A percentile compares a stretch with the other conserved stretches of the same genome.
Evolutionary conservation across 2,888 invertebrate species (phyloP).

Genomic region (Rhopalosiphum nymphaeae): DNA sequence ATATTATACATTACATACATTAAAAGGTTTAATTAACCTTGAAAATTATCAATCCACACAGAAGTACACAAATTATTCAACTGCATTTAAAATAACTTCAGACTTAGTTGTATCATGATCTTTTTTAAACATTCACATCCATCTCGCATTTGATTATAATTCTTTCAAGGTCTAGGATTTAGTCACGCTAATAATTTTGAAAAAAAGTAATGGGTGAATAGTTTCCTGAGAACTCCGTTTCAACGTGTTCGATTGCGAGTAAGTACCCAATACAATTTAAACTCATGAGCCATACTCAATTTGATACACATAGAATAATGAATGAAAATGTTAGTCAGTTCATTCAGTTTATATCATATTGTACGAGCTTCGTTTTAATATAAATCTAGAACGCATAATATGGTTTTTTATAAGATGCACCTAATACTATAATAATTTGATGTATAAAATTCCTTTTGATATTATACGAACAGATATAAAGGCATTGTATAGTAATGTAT

Average conservation of each 20-base stretch:
- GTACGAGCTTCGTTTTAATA: neutral
- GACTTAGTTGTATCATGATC: constrained; percentile 28
- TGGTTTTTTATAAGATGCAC: neutral
- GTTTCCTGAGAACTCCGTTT: constrained; percentile 43
- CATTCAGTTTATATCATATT: neutral
- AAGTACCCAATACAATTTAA: constrained; percentile 8
- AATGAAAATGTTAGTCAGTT: constrained; percentile 35
- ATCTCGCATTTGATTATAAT: constrained; percentile 7
- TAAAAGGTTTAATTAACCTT: constrained; percentile 40
- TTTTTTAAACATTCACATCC: constrained; percentile 36
- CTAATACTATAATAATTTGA: neutral
- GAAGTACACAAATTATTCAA: constrained; percentile 40
- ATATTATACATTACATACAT: neutral
- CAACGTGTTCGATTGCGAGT: neutral
- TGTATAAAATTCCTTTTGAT: neutral
- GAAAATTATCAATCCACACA: neutral
- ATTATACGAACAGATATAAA: neutral
- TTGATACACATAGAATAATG: constrained; percentile 39
- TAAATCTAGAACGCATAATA: neutral
- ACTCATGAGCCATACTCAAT: neutral
- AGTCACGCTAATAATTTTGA: constrained; percentile 55
- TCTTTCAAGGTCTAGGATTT: constrained; percentile 49
- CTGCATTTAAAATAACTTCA: constrained; percentile 32
- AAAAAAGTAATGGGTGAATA: constrained; percentile 49
- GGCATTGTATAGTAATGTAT: neutral